phyloP scores from a whole-genome alignment of 2,113 vertebrate species.

The Jacana jacana region DNA sequence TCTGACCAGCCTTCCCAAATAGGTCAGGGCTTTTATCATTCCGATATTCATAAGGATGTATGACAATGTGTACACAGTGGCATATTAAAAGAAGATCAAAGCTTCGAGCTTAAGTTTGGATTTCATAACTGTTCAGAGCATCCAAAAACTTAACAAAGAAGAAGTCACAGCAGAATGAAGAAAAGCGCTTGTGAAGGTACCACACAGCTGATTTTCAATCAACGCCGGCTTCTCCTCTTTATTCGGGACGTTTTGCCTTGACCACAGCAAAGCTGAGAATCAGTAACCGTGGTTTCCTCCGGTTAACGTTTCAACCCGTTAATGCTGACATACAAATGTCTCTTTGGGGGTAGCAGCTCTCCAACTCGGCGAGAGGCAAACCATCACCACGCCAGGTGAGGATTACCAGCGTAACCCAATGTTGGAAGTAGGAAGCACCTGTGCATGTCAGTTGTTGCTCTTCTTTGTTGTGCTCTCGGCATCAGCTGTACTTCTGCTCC shows the following conservation, averaged over 20 bases:
- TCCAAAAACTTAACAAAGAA: neutral
- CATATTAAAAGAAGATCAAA: neutral
- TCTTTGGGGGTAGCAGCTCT: neutral
- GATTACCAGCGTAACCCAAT: neutral
- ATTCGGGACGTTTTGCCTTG: neutral
- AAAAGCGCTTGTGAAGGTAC: neutral
- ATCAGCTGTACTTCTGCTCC: neutral
- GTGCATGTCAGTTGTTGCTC: rapidly evolving
- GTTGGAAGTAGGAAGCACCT: neutral
- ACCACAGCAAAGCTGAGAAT: neutral
- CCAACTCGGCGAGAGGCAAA: neutral
- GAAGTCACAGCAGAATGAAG: neutral
- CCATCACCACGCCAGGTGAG: neutral
- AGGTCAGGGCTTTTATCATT: neutral
- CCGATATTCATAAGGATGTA: neutral
- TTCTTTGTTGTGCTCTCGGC: neutral
- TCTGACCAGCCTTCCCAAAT: neutral
- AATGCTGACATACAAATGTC: rapidly evolving
- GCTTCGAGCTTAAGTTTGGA: neutral
- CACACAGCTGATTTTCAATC: rapidly evolving
- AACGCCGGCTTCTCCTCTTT: neutral
- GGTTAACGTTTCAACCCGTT: neutral
- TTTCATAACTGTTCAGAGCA: neutral
- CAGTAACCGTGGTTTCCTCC: neutral
- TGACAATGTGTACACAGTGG: neutral